Base-by-base conservation (phyloP, 1,140 invertebrate species). In the Neoseiulus cucumeris region DNA sequence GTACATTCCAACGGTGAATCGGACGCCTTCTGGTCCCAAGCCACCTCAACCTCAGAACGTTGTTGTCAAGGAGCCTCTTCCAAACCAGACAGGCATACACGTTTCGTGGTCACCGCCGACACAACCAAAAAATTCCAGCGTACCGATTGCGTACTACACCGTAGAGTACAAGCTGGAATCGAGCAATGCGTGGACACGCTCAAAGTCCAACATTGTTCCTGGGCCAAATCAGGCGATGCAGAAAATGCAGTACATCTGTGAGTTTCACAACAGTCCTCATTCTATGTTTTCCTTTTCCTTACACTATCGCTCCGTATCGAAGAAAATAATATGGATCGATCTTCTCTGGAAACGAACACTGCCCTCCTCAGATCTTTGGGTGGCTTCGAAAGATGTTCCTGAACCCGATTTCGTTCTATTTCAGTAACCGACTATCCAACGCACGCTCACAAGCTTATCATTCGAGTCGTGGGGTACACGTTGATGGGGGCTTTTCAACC, bases 41-140 rank as follows among this genome's bases (percentile, higher is more conserved):
- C 89, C 91, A 42, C 85, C 86, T 72, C 82, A 85, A 39, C 90
- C 90, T 7, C 80, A 84, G 66, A 92, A 93, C 77, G 79, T 94
- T 55, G 88, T 88, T 42, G 85, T 92, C 28, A 85, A 84, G 18
- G 87, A 89, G 77, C 82, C 87, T 64, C 82, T 20, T 1, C 51
- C 51, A 25, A 33, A 20, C 6, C 51, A 59, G 9, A 59, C 51
- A 9, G 88, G 88, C 64, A 88, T 88, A 75, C 80, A 91, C 41
- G 87, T 93, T 71, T 84, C 84, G 68, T 94, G 89, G 90, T 82
- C 85, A 74, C 81, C 83, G 65, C 89, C 90, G n/a, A 68, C 83
- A 25, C 51, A 25, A 18, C 51, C 51, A 47, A 86, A 89, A 73
- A 81, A 82, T 68, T 81, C 82, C 22, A 28, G 45, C 45, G 73